Percentiles rank a stretch among this genome's conserved stretches.
phyloP scores from a whole-genome alignment of 1,140 invertebrate species.

The Daktulosphaira vitifoliae region DNA sequence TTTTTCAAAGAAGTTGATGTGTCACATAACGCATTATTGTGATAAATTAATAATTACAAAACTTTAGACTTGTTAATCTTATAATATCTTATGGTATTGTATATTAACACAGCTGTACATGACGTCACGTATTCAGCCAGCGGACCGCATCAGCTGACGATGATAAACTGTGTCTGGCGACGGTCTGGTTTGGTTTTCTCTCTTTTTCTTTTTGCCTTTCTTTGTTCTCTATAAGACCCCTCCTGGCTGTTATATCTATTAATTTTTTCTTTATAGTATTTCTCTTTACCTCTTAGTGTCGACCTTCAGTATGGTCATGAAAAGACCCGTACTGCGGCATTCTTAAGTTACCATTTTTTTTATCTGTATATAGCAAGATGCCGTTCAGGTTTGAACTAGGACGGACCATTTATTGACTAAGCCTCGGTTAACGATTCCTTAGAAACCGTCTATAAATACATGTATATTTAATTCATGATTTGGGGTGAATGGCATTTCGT shows the following conservation, averaged over 20 bases:
- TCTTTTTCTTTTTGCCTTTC: background rate
- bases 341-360: conserved; percentile 30
- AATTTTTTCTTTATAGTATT: background rate
- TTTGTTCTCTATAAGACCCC: conserved; percentile 19
- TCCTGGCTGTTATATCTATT: conserved; percentile 17
- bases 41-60: background rate
- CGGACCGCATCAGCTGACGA: conserved; percentile 16
- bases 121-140: background rate
- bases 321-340: conserved; percentile 22
- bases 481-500: conserved; percentile 2
- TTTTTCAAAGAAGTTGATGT: background rate
- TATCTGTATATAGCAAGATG: conserved; percentile 2
- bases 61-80: background rate
- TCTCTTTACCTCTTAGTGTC: background rate
- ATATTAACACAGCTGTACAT: conserved; percentile 3
- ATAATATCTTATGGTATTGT: background rate
- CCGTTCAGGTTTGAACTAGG: background rate
- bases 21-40: too few species aligned
- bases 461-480: background rate
- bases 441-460: background rate
- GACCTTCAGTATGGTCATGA: conserved; percentile 13
- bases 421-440: too few species aligned
- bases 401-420: background rate
- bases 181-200: conserved; percentile 14
- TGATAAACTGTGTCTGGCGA: conserved; percentile 23